Evolutionary conservation across 1,140 invertebrate species (phyloP).

Genomic region (Chrysomallon squamiferum): DNA sequence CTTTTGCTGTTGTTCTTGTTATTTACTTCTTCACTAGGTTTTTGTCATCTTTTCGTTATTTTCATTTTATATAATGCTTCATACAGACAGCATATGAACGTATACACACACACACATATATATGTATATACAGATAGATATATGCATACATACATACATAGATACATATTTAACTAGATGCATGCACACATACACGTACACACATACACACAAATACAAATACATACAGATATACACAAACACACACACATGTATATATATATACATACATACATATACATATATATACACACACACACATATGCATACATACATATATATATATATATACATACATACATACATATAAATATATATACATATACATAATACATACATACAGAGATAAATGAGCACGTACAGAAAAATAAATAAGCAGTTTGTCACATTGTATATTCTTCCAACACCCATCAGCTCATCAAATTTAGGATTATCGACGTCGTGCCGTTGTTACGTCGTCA

Average conservation of each 20-base stretch:
- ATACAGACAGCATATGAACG: too few species aligned
- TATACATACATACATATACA: constrained; percentile 7
- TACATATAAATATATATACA: not conserved
- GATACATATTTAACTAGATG: too few species aligned
- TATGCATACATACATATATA: constrained; percentile 12
- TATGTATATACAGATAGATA: not conserved
- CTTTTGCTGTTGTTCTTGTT: too few species aligned
- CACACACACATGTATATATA: constrained; percentile 1
- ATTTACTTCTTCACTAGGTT: too few species aligned
- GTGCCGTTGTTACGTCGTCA: too few species aligned
- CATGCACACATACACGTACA: too few species aligned
- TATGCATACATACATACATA: not conserved
- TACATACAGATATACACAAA: not conserved
- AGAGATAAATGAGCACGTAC: not conserved
- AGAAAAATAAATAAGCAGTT: not conserved
- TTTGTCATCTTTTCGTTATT: too few species aligned
- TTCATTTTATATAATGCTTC: too few species aligned
- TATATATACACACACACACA: constrained; percentile 11
- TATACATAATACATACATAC: not conserved
- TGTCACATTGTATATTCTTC: too few species aligned
- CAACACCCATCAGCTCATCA: too few species aligned
- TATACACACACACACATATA: constrained; percentile 9
- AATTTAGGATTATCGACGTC: too few species aligned
- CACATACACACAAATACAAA: too few species aligned
- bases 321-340: constrained; percentile 12